Base-by-base conservation (phyloP, 2,888 invertebrate species). In the Cyclophora punctaria region DNA sequence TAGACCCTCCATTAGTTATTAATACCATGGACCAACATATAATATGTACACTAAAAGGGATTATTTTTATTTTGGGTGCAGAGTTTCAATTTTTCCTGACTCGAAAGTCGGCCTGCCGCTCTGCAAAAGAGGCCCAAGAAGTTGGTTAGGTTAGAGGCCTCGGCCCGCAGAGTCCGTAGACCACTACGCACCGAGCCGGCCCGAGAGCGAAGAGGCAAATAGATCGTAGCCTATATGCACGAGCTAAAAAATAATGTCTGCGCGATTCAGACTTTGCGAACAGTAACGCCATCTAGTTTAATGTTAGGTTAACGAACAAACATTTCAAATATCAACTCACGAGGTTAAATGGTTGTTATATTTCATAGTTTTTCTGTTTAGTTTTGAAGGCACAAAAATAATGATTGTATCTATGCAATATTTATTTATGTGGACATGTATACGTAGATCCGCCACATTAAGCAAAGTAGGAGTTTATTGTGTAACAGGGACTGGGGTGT, bases 161-260 rank as follows among this genome's bases (percentile, higher is more conserved):
- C 85, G 73, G 57, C 83, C 91, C 90, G 90, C 90, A 90, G 89
- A 89, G 72, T 76, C 76, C 93, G 92, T 89, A 91, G 91, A 92
- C 90, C 89, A 89, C 90, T 90, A 91, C 90, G 91, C 93, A 93
- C 92, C 91, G 94, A 93, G 93, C 93, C 92, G 93, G 92, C 92
- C 83, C 20, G 83, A 90, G 90, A 87, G 90, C 87, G 34, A 3
- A 4, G 3, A 2, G 1, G 3, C 1, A 0, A 3, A 33, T 4
- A n/a, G 40, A 4, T 33, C 37, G 45, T 40, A 5, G 85, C 73
- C 37, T 77, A 56, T 58, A 63, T 58, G 47, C 40, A 34, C 7
- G 48, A 46, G 33, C 20, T 5, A 33, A 53, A 60, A 62, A 60
- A 64, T 61, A 60, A 64, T 59, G 52, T 56, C 59, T 71, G 67